Evolutionary conservation across 2,888 invertebrate genomes (phyloP), one percentile per base, ranked within the genome.

Genomic region (Oligia latruncula): DNA sequence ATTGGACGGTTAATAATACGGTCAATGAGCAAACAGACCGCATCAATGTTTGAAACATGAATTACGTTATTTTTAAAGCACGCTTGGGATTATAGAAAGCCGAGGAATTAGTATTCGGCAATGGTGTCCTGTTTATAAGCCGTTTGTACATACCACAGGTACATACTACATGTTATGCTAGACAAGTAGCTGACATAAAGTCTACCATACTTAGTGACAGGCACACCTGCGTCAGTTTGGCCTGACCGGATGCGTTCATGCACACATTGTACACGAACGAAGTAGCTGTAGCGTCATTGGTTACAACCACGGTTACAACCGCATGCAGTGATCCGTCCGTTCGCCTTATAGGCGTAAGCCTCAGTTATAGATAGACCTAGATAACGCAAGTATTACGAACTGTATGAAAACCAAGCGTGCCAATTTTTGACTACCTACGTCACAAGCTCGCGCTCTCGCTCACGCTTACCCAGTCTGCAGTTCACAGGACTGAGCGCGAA

Each of bases 21-120:
- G 11, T 58, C 5, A 58, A 29, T 43, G 35, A 55, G 15, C n/a
- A 11, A 52, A 46, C 60, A 67, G 43, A 80, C 29, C 20, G 58
- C 43, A 43, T 35, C 15, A 60, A 66, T 35, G 43, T 65, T 62
- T 35, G 17, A 62, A 43, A 52, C 60, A 66, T 17, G 15, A 58
- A 74, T 66, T 66, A 71, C 49, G 58, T 55, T 40, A 76, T 49
- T 64, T 74, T 52, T 66, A 52, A 58, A 67, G 64, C 29, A 71
- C 80, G 15, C 40, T 46, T 71, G 66, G 72, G 43, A 70, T 70
- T 70, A 52, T 66, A 74, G 71, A 75, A 78, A 77, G 62, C 23
- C 40, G 49, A 52, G 35, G 55, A 74, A 78, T 75, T 75, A 65
- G 73, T 77, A 81, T 86, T 81, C 77, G n/a, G n/a, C 13, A 29